Evolutionary conservation across 2,113 vertebrate genomes (phyloP).

Genomic region (Aplodontia rufa): DNA sequence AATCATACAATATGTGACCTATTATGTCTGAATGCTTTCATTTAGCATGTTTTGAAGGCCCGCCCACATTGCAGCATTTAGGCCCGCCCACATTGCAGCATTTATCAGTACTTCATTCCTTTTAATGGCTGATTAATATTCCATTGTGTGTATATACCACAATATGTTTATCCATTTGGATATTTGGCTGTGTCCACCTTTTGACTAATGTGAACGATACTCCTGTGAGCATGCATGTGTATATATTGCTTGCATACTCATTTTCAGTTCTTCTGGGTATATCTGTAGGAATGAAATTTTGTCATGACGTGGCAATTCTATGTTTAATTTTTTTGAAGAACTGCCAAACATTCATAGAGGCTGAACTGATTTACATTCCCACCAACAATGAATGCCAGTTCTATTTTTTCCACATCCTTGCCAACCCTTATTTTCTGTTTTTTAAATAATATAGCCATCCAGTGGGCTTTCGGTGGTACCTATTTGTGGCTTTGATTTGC

Average conservation of each 20-base stretch:
- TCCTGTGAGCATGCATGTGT: background rate
- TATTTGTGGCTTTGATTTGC: conserved; percentile 38
- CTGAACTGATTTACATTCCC: background rate
- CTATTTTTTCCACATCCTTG: background rate
- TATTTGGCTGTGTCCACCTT: background rate
- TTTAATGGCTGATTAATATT: background rate
- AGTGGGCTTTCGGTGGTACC: background rate
- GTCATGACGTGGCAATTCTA: background rate
- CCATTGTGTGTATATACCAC: background rate
- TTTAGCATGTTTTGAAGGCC: background rate
- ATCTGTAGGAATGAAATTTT: background rate
- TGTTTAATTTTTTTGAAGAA: conserved; percentile 50
- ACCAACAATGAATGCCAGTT: background rate
- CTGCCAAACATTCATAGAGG: background rate
- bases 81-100: background rate
- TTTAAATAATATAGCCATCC: background rate
- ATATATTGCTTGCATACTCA: background rate
- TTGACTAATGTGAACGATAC: background rate
- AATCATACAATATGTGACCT: too few species aligned
- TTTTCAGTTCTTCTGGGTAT: background rate
- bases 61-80: background rate
- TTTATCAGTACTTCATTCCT: background rate
- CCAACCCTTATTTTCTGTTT: background rate
- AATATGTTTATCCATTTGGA: background rate
- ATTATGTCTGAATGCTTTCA: conserved; percentile 30